Evolutionary conservation across 2,797 vertebrate species (phyloP), one percentile per base, ranked within the genome.

Genomic region (Serranus cabrilla): DNA sequence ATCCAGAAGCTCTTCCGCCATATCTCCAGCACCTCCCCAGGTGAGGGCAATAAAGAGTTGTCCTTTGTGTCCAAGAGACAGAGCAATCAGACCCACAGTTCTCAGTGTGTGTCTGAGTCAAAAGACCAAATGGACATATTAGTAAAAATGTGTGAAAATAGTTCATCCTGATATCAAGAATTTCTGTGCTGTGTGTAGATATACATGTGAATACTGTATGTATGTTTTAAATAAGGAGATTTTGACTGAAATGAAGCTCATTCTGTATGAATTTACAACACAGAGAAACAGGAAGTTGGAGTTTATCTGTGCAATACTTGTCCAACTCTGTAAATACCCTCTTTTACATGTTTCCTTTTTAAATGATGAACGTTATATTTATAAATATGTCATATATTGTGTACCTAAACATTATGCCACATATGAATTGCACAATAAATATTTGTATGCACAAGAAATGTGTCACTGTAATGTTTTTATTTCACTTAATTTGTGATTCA

Each of bases 1-100:
- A 94, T 97, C 43, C 93, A 93, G 69, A 96, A 95, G 71, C 93
- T 97, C 1, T 97, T 97, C 84, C 94, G 78, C 5, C 95, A 96
- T 84, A 93, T 97, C 81, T 96, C 94, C 78, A 96, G 95, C 85
- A 94, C 87, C 34, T 93, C 82, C 6, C 92, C 91, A 12, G 93
- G 94, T 25, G 94, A 96, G 50, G 92, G 92, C 31, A 95, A 72
- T 40, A 94, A 90, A 71, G 95, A 96, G 59, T 42, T 95, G 74
- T 92, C 92, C 39, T 95, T 93, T 63, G 93, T 95, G 71, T 91
- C 94, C 70, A 95, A 86, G 83, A 92, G 90, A 52, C 94, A 92
- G 17, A 93, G 78, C 87, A 93, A 87, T 55, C 90, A 91, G 51
- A 92, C 90, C 63, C 76, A 31, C 57, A 91, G 85, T n/a, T 94